Base-by-base conservation (phyloP, 2,797 vertebrate genomes). In the Hippopotamyrus pictus region DNA sequence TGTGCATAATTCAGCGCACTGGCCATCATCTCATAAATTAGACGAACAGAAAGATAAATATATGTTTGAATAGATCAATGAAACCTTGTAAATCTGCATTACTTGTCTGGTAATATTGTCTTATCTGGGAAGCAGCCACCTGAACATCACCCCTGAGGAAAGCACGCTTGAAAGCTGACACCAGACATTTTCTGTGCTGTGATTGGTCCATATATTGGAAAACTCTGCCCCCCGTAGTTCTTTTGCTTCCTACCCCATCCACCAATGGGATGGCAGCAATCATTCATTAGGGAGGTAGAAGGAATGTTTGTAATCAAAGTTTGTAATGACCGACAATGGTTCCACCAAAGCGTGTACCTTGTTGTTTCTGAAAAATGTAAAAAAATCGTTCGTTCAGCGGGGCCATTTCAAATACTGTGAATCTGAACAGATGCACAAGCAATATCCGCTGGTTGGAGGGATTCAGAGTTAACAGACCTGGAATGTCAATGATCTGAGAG, bases 391-490 rank as follows among this genome's bases (percentile, higher is more conserved):
- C 5, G 6, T 87, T 59, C 51, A 59, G 29, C 2, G 0, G 25
- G 85, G 29, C 85, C 53, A 87, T 54, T 59, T 88, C 19, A 62
- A 65, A 69, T 62, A 46, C 44, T 12, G 19, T 22, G 29, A 46
- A 65, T 88, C 41, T 46, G 37, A 62, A 37, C 37, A 65, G 57
- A 33, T 37, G 88, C 69, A 53, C 69, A 53, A 41, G 25, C 62
- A 76, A 37, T 88, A 82, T 88, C 46, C 65, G 54, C 46, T 53
- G 48, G 29, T 94, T 96, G 94, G 91, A 94, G 94, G 94, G 94
- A 93, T 90, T 93, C 95, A 95, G 94, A 95, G 95, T 95, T 94
- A 95, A 94, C 93, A 95, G 95, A 95, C 94, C 95, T 94, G 94
- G 93, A 95, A 96, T 94, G 91, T 95, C 94, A 91, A 92, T 87